Conservation (phyloP, 1,140 invertebrate species). For the Monochamus saltuarius region DNA sequence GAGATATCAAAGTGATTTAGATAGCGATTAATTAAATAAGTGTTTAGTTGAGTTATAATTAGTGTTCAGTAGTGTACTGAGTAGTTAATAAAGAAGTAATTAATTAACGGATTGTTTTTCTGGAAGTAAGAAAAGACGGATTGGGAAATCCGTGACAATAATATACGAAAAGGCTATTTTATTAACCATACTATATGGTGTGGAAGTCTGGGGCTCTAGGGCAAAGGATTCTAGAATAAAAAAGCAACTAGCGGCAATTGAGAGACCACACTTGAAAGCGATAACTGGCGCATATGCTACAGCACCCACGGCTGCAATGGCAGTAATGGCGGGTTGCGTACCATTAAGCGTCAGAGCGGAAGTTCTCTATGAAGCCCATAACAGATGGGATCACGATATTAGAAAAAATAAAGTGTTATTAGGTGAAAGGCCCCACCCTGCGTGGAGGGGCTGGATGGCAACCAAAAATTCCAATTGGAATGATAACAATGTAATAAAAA, state of each 20-base stretch:
- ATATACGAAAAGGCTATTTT: constrained; percentile 24
- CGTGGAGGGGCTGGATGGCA: not conserved
- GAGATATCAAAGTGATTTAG: too few relatives aligned
- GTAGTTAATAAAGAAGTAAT: too few relatives aligned
- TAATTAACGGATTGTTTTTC: too few relatives aligned
- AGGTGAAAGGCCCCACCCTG: not conserved
- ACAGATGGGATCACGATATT: not conserved
- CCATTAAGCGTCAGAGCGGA: constrained; percentile 24
- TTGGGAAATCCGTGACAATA: too few relatives aligned
- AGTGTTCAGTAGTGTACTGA: too few relatives aligned
- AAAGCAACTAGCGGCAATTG: constrained; percentile 24
- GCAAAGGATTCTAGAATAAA: constrained; percentile 9
- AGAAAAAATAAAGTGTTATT: not conserved
- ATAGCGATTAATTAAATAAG: too few relatives aligned
- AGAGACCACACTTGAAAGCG: constrained; percentile 23
- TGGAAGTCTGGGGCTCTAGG: constrained; percentile 23
- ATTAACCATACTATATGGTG: constrained; percentile 29
- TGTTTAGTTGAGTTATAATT: too few relatives aligned
- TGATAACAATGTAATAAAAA: too few relatives aligned
- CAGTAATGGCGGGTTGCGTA: constrained; percentile 24
- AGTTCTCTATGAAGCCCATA: not conserved
- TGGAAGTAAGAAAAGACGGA: too few relatives aligned
- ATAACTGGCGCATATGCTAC: constrained; percentile 23
- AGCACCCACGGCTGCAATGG: constrained; percentile 17
- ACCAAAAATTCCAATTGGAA: too few relatives aligned